phyloP scores from a whole-genome alignment of 2,797 vertebrate species.

The Capromys pilorides region DNA sequence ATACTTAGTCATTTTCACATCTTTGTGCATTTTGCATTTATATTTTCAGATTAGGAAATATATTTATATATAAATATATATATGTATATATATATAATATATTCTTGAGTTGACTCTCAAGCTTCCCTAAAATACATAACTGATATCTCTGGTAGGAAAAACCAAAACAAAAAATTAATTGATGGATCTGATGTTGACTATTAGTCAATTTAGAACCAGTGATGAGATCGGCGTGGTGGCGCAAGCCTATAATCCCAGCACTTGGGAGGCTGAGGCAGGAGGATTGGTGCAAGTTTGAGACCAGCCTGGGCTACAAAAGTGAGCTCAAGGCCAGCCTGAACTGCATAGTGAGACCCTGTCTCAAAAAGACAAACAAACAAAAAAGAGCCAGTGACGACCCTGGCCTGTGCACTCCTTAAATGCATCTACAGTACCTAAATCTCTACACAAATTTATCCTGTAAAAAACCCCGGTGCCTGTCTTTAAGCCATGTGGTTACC shows the following conservation, averaged over 20 bases:
- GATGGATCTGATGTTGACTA: not conserved
- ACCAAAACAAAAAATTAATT: not conserved
- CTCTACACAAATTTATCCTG: not conserved
- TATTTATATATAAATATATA: not conserved
- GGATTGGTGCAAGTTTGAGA: too few relatives aligned
- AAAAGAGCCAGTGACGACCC: not conserved
- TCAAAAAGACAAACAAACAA: too few relatives aligned
- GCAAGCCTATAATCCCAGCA: too few relatives aligned
- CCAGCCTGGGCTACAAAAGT: too few relatives aligned
- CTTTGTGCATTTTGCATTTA: not conserved
- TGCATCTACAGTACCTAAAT: not conserved
- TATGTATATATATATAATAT: too few relatives aligned
- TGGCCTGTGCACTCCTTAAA: not conserved
- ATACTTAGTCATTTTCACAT: not conserved
- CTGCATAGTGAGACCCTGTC: too few relatives aligned
- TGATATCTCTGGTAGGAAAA: slow-evolving; percentile 37
- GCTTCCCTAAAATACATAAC: slow-evolving; percentile 12
- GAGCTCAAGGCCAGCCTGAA: too few relatives aligned
- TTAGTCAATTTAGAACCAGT: not conserved
- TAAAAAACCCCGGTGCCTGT: not conserved
- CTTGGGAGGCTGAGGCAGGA: too few relatives aligned
- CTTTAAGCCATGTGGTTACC: not conserved
- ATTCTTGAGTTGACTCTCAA: not conserved
- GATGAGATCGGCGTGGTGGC: not conserved
- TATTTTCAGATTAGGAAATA: not conserved